These are phyloP conservation scores for Stercorarius parasiticus DNA, from an alignment of 2,113 vertebrate species.

Conservation along the genomic window DNA sequence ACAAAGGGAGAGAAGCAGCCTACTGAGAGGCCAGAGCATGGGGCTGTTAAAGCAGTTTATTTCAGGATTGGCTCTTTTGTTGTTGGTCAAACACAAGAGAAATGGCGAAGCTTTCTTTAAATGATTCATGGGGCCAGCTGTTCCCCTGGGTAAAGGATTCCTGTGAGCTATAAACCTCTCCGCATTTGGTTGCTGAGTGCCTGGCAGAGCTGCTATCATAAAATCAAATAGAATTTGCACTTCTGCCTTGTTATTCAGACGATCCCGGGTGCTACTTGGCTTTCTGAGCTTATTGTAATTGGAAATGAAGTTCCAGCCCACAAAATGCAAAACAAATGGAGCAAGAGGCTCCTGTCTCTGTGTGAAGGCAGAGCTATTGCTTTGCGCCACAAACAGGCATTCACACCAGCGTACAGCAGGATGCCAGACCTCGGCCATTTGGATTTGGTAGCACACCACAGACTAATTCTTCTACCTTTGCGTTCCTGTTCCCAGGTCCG, in stretches of 20 bases:
- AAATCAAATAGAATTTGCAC: conserved; percentile 15
- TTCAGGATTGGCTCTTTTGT: background rate
- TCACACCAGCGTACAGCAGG: background rate
- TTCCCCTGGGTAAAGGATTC: background rate
- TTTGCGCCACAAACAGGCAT: background rate
- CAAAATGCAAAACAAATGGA: background rate
- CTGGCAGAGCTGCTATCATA: background rate
- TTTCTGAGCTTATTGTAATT: background rate
- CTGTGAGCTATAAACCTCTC: background rate
- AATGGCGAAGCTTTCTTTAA: background rate
- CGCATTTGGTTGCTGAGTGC: background rate
- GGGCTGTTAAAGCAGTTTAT: background rate
- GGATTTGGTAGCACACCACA: background rate
- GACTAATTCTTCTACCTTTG: background rate
- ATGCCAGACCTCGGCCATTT: background rate
- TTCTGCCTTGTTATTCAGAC: conserved; percentile 17
- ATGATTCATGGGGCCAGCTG: background rate
- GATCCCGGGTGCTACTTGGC: background rate
- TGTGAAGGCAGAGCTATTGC: background rate
- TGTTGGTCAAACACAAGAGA: background rate
- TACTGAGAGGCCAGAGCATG: background rate
- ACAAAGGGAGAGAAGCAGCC: background rate
- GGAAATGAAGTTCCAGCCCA: conserved; percentile 16
- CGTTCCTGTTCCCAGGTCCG: conserved; percentile 78
- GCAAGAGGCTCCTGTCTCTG: background rate